Evolutionary conservation across 2,797 vertebrate species (phyloP).

Genomic region (Loriculus beryllinus): DNA sequence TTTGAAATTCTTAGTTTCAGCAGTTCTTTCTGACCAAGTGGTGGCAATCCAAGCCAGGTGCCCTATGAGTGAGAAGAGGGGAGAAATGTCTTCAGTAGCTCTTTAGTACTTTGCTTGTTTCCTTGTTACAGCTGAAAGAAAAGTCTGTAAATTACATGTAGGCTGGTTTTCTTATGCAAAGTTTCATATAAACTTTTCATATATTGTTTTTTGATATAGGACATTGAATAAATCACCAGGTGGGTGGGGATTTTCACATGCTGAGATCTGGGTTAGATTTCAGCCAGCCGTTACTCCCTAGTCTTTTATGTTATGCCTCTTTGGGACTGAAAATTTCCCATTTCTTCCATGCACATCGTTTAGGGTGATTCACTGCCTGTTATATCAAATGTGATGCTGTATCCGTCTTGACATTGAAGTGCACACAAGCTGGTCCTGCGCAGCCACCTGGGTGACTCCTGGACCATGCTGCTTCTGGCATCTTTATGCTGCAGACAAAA

Average conservation of each 20-base stretch:
- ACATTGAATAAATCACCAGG: not conserved
- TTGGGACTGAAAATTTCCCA: not conserved
- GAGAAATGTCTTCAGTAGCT: not conserved
- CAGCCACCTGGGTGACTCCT: not conserved
- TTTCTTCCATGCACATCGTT: not conserved
- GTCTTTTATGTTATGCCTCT: not conserved
- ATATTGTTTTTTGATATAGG: not conserved
- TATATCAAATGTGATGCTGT: not conserved
- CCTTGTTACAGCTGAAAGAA: not conserved
- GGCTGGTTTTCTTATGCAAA: not conserved
- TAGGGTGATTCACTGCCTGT: not conserved
- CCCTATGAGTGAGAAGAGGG: not conserved
- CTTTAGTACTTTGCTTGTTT: not conserved
- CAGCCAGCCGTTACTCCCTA: not conserved
- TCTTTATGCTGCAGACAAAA: not conserved
- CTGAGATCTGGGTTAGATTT: not conserved
- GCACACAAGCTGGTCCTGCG: not conserved
- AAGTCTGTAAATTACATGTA: not conserved
- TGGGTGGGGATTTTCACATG: not conserved
- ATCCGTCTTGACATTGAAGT: not conserved
- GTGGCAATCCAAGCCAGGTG: not conserved
- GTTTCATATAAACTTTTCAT: not conserved
- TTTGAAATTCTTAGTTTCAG: not conserved
- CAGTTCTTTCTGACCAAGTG: not conserved
- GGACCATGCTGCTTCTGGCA: not conserved